These are phyloP conservation scores for Eolophus roseicapilla DNA, from an alignment of 2,113 vertebrate species.

Conservation along the genomic window DNA sequence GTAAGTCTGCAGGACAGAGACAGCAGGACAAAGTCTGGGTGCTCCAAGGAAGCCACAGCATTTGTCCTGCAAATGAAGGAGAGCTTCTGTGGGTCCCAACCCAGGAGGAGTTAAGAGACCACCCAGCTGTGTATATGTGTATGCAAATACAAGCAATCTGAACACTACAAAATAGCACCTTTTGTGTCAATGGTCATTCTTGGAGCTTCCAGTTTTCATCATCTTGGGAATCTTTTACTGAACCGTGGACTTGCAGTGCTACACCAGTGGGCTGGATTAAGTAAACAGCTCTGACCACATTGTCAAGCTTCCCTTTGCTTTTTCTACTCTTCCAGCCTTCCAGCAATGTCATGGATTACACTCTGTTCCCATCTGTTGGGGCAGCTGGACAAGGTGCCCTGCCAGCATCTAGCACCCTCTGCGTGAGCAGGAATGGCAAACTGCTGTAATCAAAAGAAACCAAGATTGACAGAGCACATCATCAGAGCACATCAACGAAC, in stretches of 20 bases:
- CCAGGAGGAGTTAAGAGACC: background rate
- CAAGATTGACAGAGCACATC: background rate
- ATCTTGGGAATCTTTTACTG: background rate
- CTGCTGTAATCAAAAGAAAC: background rate
- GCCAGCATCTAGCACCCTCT: background rate
- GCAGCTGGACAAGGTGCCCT: background rate
- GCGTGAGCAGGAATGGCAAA: background rate
- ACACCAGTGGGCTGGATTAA: background rate
- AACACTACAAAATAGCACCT: background rate
- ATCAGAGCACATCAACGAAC: background rate
- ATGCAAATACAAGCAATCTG: background rate
- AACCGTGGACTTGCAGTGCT: background rate
- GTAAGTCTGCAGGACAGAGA: background rate
- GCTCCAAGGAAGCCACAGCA: background rate
- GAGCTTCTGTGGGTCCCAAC: background rate
- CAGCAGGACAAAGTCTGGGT: background rate
- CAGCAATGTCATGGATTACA: background rate
- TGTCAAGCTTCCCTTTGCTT: background rate
- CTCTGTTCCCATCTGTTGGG: background rate
- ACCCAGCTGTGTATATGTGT: background rate
- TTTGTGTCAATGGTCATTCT: background rate
- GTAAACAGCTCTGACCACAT: background rate
- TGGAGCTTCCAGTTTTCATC: background rate
- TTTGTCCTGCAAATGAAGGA: background rate
- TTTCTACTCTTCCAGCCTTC: background rate